Evolutionary conservation across 2,888 invertebrate species (phyloP).

Genomic region (Chirona hameri): DNA sequence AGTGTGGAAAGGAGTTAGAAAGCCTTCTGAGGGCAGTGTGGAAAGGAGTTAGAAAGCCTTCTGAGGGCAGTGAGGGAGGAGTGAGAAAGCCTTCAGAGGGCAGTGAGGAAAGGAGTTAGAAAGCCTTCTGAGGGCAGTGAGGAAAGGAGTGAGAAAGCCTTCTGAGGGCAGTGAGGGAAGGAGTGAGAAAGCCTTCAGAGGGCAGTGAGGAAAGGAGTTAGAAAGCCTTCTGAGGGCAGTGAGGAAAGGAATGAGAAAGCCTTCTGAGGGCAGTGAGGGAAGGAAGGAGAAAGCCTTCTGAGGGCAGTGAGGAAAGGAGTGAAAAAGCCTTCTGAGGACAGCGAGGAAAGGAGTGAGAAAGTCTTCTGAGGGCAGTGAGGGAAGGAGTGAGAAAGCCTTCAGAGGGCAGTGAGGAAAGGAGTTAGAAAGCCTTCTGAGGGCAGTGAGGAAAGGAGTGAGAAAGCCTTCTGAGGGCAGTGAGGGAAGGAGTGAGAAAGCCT

Average conservation of each 20-base stretch:
- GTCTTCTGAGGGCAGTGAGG: slow-evolving; percentile 61
- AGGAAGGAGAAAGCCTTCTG: slow-evolving; percentile 59
- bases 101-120: no score
- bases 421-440: slow-evolving; percentile 63
- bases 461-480: slow-evolving; percentile 65
- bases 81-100: slow-evolving; percentile 58
- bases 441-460: no score
- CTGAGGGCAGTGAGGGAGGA: slow-evolving; percentile 54
- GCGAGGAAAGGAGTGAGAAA: no score
- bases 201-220: no score
- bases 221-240: no score
- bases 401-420: slow-evolving; percentile 47
- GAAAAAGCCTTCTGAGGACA: slow-evolving; percentile 63
- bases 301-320: slow-evolving; percentile 35
- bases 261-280: slow-evolving; percentile 59
- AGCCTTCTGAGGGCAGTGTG: slow-evolving; percentile 63
- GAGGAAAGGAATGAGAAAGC: no score
- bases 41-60: slow-evolving; percentile 49
- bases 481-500: no score
- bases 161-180: slow-evolving; percentile 57
- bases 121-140: slow-evolving; percentile 65
- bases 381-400: slow-evolving; percentile 54
- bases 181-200: slow-evolving; percentile 61
- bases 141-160: no score
- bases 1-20: no score